Base-by-base conservation (phyloP, 2,888 invertebrate genomes). In the Agriopis marginaria region DNA sequence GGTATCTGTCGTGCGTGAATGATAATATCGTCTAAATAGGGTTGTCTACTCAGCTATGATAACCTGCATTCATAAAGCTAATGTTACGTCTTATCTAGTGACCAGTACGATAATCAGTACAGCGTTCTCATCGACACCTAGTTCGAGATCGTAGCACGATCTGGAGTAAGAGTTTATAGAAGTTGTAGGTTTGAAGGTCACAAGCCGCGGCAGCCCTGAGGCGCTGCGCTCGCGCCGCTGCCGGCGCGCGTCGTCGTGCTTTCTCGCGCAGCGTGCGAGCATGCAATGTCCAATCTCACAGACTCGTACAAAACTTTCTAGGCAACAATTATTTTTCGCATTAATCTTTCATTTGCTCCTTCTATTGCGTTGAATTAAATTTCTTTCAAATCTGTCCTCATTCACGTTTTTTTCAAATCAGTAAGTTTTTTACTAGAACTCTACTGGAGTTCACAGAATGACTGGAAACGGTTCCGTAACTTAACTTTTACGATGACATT, bases 301-400 rank as follows among this genome's bases (percentile, higher is more conserved):
- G 81, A 86, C 84, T 87, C 85, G 86, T 84, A 86, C 88, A 84
- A 87, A 92, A 94, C 94, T 94, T 94, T 94, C 94, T 93, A 94
- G 91, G 91, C 91, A 93, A 91, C 89, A 91, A 93, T 92, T 93
- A 92, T 89, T 89, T 89, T 91, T 90, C 88, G 86, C 93, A 93
- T 93, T 90, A 93, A 93, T 93, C 92, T 92, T 94, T 90, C 86
- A 92, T 93, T 90, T 87, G 82, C 84, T 88, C 84, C 85, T 86
- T 84, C 85, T 82, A 86, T 86, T 77, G 83, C 82, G 85, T 86
- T 82, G 79, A 82, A 86, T 86, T 56, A 64, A 80, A 82, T 74
- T 74, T 69, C 58, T 71, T 72, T 75, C 54, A 70, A 42, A 58
- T 44, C 53, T 58, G 71, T 73, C 66, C 76, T 73, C 76, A 47